A percentile compares a stretch with the other conserved stretches of the same genome.
phyloP scores from a whole-genome alignment of 2,113 vertebrate species.

The Crotalus horridus region DNA sequence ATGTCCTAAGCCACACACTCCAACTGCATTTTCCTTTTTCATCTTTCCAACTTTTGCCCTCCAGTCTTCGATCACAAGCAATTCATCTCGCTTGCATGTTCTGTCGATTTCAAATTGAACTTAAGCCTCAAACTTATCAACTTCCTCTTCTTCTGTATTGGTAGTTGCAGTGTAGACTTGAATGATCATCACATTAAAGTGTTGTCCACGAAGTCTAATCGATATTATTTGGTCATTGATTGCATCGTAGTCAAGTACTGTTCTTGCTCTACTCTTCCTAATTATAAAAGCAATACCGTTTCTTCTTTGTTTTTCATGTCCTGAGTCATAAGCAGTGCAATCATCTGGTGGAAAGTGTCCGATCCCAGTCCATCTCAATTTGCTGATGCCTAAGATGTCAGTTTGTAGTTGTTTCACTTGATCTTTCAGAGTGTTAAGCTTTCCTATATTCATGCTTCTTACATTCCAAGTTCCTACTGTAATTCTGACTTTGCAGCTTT shows the following conservation, averaged over 20 bases:
- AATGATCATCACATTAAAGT: not conserved
- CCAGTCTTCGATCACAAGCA: not conserved
- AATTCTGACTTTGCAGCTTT: not conserved
- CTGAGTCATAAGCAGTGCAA: not conserved
- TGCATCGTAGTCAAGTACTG: not conserved
- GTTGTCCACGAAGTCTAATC: not conserved
- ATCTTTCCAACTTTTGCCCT: not conserved
- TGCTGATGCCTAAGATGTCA: not conserved
- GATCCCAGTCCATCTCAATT: not conserved
- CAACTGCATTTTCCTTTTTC: not conserved
- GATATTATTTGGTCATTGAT: not conserved
- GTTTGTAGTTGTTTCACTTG: not conserved
- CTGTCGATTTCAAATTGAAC: not conserved
- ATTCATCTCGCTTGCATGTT: not conserved
- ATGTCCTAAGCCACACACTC: not conserved
- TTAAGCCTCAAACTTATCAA: not conserved
- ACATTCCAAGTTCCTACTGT: not conserved
- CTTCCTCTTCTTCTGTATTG: not conserved
- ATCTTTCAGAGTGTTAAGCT: not conserved
- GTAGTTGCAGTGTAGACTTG: not conserved
- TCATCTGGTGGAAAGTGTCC: not conserved
- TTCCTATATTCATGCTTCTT: not conserved
- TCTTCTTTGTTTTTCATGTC: not conserved
- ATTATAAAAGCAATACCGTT: not conserved
- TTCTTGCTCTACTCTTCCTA: not conserved